Evolutionary conservation across 2,113 vertebrate species (phyloP).

Genomic region (Lepus europaeus): DNA sequence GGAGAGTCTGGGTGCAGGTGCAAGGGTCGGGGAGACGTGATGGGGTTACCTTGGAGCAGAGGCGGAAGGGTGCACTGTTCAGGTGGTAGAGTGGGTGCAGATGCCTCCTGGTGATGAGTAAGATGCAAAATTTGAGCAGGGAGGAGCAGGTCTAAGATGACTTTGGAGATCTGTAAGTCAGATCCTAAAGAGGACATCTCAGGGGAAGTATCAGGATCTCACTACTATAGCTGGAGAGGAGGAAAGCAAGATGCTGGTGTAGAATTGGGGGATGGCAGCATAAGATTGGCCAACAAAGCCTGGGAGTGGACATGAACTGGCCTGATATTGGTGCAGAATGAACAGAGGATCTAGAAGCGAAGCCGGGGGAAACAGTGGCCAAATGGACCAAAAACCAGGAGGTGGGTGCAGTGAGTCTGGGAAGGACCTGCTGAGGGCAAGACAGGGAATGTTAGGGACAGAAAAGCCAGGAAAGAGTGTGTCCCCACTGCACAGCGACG

Average conservation of each 20-base stretch:
- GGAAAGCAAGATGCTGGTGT: not conserved
- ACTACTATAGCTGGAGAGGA: not conserved
- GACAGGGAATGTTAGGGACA: fast-evolving
- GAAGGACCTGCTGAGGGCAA: too few species aligned
- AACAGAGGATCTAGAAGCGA: not conserved
- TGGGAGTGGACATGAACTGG: fast-evolving
- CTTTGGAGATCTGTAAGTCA: not conserved
- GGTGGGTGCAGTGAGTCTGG: too few species aligned
- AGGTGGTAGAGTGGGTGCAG: too few species aligned
- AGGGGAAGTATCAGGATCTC: not conserved
- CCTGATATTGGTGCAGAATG: fast-evolving
- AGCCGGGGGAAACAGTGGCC: not conserved
- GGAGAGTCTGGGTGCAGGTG: fast-evolving
- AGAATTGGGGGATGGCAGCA: fast-evolving
- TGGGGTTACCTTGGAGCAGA: not conserved
- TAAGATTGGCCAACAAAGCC: not conserved
- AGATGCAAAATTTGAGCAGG: not conserved
- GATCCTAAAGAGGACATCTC: not conserved
- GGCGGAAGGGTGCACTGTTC: too few species aligned
- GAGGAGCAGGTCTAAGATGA: not conserved
- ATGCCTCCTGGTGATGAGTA: not conserved
- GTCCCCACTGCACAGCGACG: not conserved
- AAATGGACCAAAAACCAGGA: not conserved
- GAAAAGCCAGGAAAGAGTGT: not conserved
- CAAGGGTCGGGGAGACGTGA: not conserved